Evolutionary conservation across 2,888 invertebrate genomes (phyloP).

Genomic region (Andrena dorsata): DNA sequence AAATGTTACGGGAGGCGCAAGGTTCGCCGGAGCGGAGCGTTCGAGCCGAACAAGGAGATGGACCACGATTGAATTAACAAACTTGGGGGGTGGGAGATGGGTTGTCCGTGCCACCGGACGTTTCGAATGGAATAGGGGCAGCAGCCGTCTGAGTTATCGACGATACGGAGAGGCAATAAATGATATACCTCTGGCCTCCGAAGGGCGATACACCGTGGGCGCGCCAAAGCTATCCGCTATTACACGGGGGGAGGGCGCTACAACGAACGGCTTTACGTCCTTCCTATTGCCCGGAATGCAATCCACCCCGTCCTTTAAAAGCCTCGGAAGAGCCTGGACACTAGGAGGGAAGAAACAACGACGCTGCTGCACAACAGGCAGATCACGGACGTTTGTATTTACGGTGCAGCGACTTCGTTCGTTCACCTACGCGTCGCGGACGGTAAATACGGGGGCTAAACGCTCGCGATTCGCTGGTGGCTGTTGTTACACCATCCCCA

Average conservation of each 20-base stretch:
- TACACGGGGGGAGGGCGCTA: background rate
- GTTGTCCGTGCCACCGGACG: constrained; percentile 40
- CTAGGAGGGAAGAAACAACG: constrained; percentile 9
- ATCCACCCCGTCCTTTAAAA: constrained; percentile 28
- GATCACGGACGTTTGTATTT: constrained; percentile 19
- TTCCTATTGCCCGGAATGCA: constrained; percentile 9
- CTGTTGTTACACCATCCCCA: constrained; percentile 5
- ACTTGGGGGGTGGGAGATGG: constrained; percentile 8
- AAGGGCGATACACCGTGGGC: constrained; percentile 18
- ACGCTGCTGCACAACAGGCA: constrained; percentile 9
- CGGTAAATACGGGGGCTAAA: constrained; percentile 18
- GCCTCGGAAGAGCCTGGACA: constrained; percentile 19
- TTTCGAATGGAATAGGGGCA: constrained; percentile 44
- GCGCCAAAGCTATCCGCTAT: constrained; percentile 31
- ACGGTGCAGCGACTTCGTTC: constrained; percentile 19
- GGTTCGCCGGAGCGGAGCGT: constrained; percentile 26
- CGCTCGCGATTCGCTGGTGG: constrained; percentile 1
- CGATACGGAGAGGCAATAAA: constrained; percentile 55
- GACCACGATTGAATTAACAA: constrained; percentile 46
- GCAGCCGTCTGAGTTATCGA: constrained; percentile 52
- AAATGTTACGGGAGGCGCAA: constrained; percentile 17
- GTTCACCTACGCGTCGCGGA: background rate
- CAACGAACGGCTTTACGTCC: constrained; percentile 24
- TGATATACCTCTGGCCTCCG: constrained; percentile 50
- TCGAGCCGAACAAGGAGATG: constrained; percentile 25